Percentiles rank a stretch among this genome's conserved stretches.
These are phyloP conservation scores for Drosophila ambigua DNA, from an alignment of 1,140 invertebrate species.

Conservation along the genomic window DNA sequence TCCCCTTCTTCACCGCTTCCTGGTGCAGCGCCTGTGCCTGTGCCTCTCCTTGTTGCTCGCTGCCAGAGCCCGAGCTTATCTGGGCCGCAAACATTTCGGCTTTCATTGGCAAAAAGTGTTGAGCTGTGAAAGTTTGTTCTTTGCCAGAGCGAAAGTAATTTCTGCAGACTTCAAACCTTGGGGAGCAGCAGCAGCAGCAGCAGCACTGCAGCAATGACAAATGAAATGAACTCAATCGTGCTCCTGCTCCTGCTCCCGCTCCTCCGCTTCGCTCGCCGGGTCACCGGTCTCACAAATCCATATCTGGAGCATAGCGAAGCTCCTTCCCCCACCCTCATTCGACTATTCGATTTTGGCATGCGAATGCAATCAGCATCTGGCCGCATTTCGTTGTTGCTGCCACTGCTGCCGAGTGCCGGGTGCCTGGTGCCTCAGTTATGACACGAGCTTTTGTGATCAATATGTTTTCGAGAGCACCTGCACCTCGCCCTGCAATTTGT, in stretches of 20 bases:
- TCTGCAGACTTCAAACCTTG: conserved; percentile 17
- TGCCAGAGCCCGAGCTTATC: conserved; percentile 50
- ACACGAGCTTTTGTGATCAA: conserved; percentile 58
- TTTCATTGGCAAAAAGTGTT: conserved; percentile 42
- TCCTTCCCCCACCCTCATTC: not conserved
- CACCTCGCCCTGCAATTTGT: conserved; percentile 48
- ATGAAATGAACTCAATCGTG: conserved; percentile 26
- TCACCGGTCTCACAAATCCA: conserved; percentile 11
- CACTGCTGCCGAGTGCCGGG: not conserved
- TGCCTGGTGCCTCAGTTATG: conserved; percentile 22
- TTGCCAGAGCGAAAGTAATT: conserved; percentile 18
- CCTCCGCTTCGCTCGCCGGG: conserved; percentile 1
- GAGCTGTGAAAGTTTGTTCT: conserved; percentile 25
- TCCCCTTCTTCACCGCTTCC: not conserved
- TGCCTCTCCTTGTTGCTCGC: conserved; percentile 35
- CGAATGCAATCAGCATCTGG: conserved; percentile 57
- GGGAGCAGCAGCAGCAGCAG: not conserved
- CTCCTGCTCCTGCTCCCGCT: conserved; percentile 14
- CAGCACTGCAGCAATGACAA: conserved; percentile 28
- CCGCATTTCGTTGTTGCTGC: conserved; percentile 29
- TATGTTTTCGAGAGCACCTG: conserved; percentile 50
- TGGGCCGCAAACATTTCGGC: conserved; percentile 60
- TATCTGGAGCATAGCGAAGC: conserved; percentile 41
- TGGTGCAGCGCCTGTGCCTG: conserved; percentile 2
- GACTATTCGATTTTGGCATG: conserved; percentile 45